Conservation (phyloP, 1,140 invertebrate species). For the fruit fly (Drosophila melanogaster) region Release_6_plus_ISO1_MT NT_033777.3:26657501-26658000, state of each 20-base stretch:
- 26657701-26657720: slow-evolving; percentile 48
- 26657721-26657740: slow-evolving; percentile 53
- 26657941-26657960: slow-evolving; percentile 75
- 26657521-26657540: slow-evolving; percentile 64
- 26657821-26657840: slow-evolving; percentile 56
- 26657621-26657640: slow-evolving; percentile 76
- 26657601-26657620: slow-evolving; percentile 46
- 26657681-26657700: slow-evolving; percentile 1
- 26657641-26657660: slow-evolving; percentile 43
- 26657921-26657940: slow-evolving; percentile 69
- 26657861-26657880: slow-evolving; percentile 75
- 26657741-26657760: slow-evolving; percentile 66
- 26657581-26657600: slow-evolving; percentile 56
- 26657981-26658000: slow-evolving; percentile 28
- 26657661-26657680: slow-evolving; percentile 48
- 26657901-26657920: slow-evolving; percentile 4
- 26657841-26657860: slow-evolving; percentile 70
- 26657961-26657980: slow-evolving; percentile 51
- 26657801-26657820: slow-evolving; percentile 55
- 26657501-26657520: slow-evolving; percentile 71
- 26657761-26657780: slow-evolving; percentile 73
- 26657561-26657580: slow-evolving; percentile 58
- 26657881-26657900: slow-evolving; percentile 65
- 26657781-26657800: slow-evolving; percentile 49
- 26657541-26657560: slow-evolving; percentile 52